Conservation (phyloP, 2,113 vertebrate species). For the Thalassoma bifasciatum region DNA sequence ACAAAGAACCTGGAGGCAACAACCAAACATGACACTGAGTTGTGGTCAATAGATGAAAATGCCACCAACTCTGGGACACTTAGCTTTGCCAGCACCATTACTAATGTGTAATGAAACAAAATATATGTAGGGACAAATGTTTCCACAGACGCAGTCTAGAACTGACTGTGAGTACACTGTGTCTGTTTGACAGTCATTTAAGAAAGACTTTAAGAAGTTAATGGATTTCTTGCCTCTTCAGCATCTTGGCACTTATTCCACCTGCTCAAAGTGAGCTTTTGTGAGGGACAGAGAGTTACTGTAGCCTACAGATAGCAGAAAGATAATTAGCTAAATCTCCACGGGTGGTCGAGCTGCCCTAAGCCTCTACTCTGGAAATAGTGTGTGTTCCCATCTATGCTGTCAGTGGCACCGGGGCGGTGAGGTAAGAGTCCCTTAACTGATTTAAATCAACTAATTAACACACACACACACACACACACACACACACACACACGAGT, state of each 20-base stretch:
- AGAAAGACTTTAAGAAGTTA: constrained; percentile 2
- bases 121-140: not conserved
- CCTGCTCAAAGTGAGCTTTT: constrained; percentile 17
- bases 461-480: constrained; percentile 16
- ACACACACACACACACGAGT: constrained; percentile 9
- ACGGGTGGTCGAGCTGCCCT: constrained; percentile 57
- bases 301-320: constrained; percentile 55
- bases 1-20: not conserved
- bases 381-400: constrained; percentile 55
- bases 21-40: not conserved
- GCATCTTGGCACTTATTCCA: constrained; percentile 24
- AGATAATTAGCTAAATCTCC: constrained; percentile 77
- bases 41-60: not conserved
- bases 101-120: not conserved
- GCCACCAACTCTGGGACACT: no score
- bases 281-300: not conserved
- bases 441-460: constrained; percentile 73
- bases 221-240: constrained; percentile 6
- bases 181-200: not conserved
- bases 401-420: constrained; percentile 56
- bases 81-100: no score
- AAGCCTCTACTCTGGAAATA: constrained; percentile 57
- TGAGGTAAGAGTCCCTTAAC: constrained; percentile 62
- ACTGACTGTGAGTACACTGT: not conserved
- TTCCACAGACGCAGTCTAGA: not conserved